Evolutionary conservation across 2,113 vertebrate species (phyloP).

Genomic region (Scophthalmus maximus): DNA sequence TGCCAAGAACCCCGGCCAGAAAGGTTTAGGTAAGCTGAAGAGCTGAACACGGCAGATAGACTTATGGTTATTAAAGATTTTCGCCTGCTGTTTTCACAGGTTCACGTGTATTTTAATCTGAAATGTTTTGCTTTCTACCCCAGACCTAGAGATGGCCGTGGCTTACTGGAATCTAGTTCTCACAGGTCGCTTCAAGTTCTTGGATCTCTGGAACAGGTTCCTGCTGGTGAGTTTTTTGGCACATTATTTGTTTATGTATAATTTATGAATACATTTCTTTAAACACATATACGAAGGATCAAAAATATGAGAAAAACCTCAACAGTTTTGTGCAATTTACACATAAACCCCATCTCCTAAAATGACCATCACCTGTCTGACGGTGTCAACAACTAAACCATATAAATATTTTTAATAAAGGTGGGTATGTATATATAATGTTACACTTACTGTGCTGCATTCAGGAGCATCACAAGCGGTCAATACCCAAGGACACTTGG

Average conservation of each 20-base stretch:
- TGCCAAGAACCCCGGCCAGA: slow-evolving; percentile 97
- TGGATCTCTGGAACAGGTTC: slow-evolving; percentile 98
- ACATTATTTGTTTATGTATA: neutral
- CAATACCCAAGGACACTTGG: slow-evolving; percentile 96
- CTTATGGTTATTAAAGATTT: too few species aligned
- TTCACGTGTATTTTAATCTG: neutral
- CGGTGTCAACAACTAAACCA: neutral
- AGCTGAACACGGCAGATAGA: neutral
- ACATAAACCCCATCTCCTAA: too few species aligned
- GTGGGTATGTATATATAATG: neutral
- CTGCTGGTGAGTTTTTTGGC: slow-evolving; percentile 87
- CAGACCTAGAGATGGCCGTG: slow-evolving; percentile 97
- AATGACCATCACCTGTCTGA: neutral
- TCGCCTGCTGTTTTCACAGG: neutral
- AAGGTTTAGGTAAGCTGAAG: slow-evolving; percentile 90
- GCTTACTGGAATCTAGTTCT: slow-evolving; percentile 97
- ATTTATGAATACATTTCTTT: neutral
- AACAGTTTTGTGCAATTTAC: too few species aligned
- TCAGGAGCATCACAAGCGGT: slow-evolving; percentile 96
- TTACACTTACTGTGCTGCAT: slow-evolving; percentile 23
- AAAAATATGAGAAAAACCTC: too few species aligned
- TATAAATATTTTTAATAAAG: neutral
- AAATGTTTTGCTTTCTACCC: slow-evolving; percentile 1
- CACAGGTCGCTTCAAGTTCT: slow-evolving; percentile 94
- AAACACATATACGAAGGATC: too few species aligned